These are phyloP conservation scores for Leucoma salicis DNA, from an alignment of 2,888 invertebrate species.

Conservation along the genomic window DNA sequence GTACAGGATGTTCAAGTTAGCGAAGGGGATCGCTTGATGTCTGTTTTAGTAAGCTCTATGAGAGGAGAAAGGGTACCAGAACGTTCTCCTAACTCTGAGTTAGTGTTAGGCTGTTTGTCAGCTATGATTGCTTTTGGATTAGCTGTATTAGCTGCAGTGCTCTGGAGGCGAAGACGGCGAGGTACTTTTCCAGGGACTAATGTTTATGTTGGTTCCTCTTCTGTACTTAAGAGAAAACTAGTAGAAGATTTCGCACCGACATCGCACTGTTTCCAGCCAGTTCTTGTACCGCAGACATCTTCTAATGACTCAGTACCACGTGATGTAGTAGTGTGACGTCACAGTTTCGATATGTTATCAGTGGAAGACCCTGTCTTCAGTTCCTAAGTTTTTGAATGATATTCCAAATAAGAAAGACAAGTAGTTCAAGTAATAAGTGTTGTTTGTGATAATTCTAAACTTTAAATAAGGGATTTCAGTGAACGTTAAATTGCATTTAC, in stretches of 20 bases:
- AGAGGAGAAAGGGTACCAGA: constrained; percentile 80
- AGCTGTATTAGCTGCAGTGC: constrained; percentile 75
- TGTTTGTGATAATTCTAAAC: constrained; percentile 48
- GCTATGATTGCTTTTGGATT: constrained; percentile 77
- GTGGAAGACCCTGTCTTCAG: constrained; percentile 80
- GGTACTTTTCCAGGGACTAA: constrained; percentile 82
- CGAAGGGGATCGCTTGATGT: constrained; percentile 82
- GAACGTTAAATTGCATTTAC: constrained; percentile 50
- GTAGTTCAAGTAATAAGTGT: constrained; percentile 47
- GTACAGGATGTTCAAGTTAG: constrained; percentile 83
- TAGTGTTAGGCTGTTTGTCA: constrained; percentile 83
- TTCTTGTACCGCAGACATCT: constrained; percentile 77
- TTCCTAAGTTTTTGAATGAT: constrained; percentile 74
- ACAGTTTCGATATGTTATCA: constrained; percentile 82
- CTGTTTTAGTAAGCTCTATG: constrained; percentile 84
- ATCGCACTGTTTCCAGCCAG: constrained; percentile 82
- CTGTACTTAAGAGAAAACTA: constrained; percentile 82
- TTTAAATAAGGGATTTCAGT: constrained; percentile 43
- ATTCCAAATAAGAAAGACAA: constrained; percentile 42
- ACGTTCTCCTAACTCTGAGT: constrained; percentile 79
- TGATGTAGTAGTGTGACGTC: constrained; percentile 86
- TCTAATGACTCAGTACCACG: constrained; percentile 66
- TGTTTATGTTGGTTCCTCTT: constrained; percentile 83
- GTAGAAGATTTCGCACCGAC: constrained; percentile 82
- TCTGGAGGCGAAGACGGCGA: constrained; percentile 82